Evolutionary conservation across 2,797 vertebrate species (phyloP).

Genomic region (Neopelma chrysocephalum): DNA sequence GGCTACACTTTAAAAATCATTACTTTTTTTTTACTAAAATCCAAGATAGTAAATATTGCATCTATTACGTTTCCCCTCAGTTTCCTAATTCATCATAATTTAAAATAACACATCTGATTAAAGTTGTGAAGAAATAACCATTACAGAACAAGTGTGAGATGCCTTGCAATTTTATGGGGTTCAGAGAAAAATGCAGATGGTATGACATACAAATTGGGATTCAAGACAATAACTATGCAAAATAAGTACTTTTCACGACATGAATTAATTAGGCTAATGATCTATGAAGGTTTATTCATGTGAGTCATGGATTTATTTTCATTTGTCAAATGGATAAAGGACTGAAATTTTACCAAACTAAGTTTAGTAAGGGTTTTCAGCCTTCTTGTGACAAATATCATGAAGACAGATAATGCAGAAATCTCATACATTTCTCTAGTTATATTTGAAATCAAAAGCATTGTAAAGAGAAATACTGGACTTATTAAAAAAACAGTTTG

Average conservation of each 20-base stretch:
- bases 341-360: not conserved
- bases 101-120: not conserved
- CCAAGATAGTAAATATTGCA: not conserved
- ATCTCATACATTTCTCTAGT: not conserved
- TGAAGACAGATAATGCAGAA: not conserved
- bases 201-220: not conserved
- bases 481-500: not conserved
- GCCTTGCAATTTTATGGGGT: not conserved
- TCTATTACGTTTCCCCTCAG: rapidly evolving
- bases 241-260: not conserved
- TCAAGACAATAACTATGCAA: not conserved
- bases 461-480: not conserved
- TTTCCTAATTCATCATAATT: not conserved
- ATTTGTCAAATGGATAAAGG: not conserved
- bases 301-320: not conserved
- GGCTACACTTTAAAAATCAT: not conserved
- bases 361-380: not conserved
- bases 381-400: not conserved
- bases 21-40: not conserved
- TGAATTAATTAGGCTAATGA: not conserved
- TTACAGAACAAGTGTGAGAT: not conserved
- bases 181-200: not conserved
- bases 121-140: not conserved
- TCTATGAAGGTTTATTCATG: not conserved
- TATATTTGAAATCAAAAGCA: not conserved